phyloP scores from a whole-genome alignment of 2,113 vertebrate species.

The Alexandromys fortis region DNA sequence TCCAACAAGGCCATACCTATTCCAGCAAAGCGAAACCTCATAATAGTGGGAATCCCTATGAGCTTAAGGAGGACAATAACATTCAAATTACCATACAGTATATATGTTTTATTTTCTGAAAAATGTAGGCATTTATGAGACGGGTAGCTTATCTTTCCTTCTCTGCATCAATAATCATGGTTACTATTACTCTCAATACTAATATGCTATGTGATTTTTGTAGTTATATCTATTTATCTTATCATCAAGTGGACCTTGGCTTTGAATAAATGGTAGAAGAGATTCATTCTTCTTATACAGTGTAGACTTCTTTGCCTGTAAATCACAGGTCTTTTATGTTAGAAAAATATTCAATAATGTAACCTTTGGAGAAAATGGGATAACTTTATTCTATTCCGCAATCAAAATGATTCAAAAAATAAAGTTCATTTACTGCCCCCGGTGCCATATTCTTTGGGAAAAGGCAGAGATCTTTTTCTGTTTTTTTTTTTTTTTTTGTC shows the following conservation, averaged over 20 bases:
- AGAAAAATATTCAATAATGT: background rate
- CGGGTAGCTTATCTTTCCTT: background rate
- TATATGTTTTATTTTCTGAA: background rate
- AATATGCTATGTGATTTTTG: background rate
- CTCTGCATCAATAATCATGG: background rate
- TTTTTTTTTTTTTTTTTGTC: background rate
- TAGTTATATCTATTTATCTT: background rate
- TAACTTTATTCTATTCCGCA: background rate
- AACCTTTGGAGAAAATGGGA: background rate
- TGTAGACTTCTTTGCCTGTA: background rate
- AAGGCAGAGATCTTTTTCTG: background rate
- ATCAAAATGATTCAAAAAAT: background rate
- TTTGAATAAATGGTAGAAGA: background rate
- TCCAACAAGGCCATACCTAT: too few species aligned
- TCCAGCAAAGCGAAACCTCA: too few species aligned
- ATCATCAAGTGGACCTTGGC: background rate
- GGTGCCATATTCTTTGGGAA: background rate
- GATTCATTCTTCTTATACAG: background rate
- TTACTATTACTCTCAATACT: background rate
- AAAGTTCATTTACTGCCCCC: background rate
- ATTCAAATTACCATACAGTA: background rate
- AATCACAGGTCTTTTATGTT: background rate
- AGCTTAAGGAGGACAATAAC: background rate
- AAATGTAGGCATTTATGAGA: background rate
- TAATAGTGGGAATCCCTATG: background rate